Evolutionary conservation across 2,888 invertebrate genomes (phyloP).

Genomic region (Elgonia sp.): DNA sequence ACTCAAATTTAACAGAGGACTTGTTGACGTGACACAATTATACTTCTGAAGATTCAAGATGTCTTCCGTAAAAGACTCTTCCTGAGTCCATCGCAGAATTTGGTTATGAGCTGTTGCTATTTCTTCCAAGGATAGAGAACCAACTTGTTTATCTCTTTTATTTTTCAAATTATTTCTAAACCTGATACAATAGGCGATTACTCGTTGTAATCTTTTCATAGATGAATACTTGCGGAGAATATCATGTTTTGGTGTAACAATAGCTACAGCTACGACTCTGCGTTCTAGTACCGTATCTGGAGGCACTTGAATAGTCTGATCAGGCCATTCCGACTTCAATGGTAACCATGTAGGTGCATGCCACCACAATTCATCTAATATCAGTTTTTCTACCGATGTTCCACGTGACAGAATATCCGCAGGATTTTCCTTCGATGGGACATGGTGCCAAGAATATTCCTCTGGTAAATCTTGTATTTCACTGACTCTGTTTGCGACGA

Average conservation of each 20-base stretch:
- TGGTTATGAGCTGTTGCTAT: neutral
- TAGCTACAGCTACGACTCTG: neutral
- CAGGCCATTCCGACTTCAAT: neutral
- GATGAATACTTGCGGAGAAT: conserved; percentile 23
- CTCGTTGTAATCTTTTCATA: conserved; percentile 2
- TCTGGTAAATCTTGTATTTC: conserved; percentile 19
- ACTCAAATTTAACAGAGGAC: neutral
- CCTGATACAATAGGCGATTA: neutral
- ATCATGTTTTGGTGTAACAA: neutral
- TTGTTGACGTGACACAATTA: neutral
- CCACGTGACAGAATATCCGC: conserved; percentile 6
- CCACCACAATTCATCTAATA: conserved; percentile 7
- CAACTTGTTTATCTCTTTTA: neutral
- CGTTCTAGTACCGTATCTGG: no score
- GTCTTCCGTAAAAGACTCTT: neutral
- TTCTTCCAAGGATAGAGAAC: neutral
- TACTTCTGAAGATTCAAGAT: neutral
- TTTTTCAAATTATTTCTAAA: neutral
- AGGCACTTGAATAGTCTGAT: neutral
- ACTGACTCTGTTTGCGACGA: conserved; percentile 19
- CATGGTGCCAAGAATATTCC: neutral
- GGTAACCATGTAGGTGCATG: conserved; percentile 1
- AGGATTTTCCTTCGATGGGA: conserved; percentile 17
- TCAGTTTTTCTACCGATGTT: neutral
- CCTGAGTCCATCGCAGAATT: conserved; percentile 24